Evolutionary conservation across 2,797 vertebrate species (phyloP).

Genomic region (Malacoctenus gilli): DNA sequence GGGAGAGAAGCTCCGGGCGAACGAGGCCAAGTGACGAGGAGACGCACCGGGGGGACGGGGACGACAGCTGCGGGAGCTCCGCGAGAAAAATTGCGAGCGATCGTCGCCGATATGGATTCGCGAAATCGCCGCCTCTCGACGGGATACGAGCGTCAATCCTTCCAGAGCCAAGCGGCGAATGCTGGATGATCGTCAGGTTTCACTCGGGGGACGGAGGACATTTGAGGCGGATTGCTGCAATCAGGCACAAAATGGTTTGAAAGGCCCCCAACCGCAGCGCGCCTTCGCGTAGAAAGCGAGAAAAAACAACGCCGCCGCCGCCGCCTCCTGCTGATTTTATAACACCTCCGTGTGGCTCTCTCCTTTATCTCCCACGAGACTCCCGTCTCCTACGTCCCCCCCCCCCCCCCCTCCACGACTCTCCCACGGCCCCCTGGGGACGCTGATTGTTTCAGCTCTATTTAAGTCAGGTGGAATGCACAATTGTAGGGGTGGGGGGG

Average conservation of each 20-base stretch:
- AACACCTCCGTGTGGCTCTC: not conserved
- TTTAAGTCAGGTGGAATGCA: not conserved
- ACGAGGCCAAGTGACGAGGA: too few species aligned
- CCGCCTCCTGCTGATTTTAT: constrained; percentile 1
- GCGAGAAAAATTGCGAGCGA: too few species aligned
- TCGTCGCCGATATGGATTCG: too few species aligned
- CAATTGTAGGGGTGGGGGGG: not conserved
- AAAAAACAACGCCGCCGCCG: not conserved
- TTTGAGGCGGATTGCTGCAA: not conserved
- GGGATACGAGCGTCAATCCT: too few species aligned
- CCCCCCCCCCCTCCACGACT: not conserved
- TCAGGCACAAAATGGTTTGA: not conserved
- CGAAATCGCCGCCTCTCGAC: too few species aligned
- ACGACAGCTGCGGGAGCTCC: too few species aligned
- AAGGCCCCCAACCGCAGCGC: not conserved
- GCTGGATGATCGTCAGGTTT: too few species aligned
- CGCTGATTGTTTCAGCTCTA: constrained; percentile 7
- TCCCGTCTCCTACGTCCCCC: not conserved
- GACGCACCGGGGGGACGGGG: too few species aligned
- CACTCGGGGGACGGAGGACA: not conserved
- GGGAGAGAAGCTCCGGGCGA: too few species aligned
- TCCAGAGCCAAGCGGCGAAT: too few species aligned
- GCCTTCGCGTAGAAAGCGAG: not conserved
- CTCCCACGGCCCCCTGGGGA: not conserved
- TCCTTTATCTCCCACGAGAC: constrained; percentile 3